Conservation (phyloP, 2,888 invertebrate genomes). For the Rhopalosiphum nymphaeae region DNA sequence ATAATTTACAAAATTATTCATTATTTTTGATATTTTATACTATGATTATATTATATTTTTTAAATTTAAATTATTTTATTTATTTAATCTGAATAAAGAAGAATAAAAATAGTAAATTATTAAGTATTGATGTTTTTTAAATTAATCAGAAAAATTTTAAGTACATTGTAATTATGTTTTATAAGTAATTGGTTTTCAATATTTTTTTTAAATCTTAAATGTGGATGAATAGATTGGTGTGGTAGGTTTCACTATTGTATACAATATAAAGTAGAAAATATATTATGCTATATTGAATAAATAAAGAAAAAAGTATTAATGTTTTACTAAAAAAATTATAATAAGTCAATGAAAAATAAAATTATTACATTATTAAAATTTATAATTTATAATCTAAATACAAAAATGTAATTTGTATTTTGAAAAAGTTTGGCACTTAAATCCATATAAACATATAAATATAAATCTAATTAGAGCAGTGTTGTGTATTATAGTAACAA, state of each 20-base stretch:
- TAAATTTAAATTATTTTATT: not conserved
- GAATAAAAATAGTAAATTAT: conserved; percentile 18
- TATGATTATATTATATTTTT: not conserved
- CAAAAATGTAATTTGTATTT: not conserved
- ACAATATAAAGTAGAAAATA: not conserved
- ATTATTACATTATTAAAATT: not conserved
- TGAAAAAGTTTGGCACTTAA: not conserved
- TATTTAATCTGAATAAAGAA: not conserved
- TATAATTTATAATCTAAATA: not conserved
- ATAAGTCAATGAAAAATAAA: not conserved
- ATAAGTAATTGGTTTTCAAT: not conserved
- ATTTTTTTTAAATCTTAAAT: no score
- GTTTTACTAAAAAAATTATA: not conserved
- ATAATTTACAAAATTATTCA: not conserved
- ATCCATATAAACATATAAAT: not conserved
- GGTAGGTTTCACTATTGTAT: no score
- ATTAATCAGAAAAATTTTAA: no score
- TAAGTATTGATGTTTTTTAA: not conserved
- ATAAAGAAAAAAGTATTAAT: not conserved
- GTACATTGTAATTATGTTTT: not conserved
- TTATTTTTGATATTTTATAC: not conserved
- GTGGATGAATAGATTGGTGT: no score
- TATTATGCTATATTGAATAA: not conserved
- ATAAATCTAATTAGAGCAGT: not conserved
- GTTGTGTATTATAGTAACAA: not conserved